These are phyloP conservation scores for Mesodorylaimus sp. DNA, from an alignment of 2,888 invertebrate species.

Conservation along the genomic window DNA sequence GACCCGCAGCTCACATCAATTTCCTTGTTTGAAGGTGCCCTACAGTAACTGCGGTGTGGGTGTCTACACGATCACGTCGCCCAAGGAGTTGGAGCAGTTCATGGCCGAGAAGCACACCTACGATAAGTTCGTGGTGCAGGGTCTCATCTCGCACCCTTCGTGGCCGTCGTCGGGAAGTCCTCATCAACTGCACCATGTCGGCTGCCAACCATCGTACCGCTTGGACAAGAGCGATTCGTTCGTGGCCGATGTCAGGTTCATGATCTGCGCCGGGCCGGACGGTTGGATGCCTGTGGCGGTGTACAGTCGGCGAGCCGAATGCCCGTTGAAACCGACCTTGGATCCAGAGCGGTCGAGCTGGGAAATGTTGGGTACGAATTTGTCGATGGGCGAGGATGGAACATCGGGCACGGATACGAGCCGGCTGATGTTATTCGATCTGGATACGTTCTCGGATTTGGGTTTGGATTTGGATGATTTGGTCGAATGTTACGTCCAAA, in stretches of 20 bases:
- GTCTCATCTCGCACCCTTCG: neutral
- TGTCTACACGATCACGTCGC: constrained; percentile 6
- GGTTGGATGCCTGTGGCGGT: constrained; percentile 1
- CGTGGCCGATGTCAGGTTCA: constrained; percentile 2
- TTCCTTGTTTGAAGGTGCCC: neutral
- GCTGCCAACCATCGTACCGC: neutral
- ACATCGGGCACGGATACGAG: constrained; percentile 18
- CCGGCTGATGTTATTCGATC: constrained; percentile 19
- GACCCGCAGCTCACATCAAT: no score
- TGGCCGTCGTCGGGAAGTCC: neutral
- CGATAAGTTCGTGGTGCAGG: constrained; percentile 5
- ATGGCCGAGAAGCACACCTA: constrained; percentile 1
- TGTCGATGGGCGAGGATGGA: neutral
- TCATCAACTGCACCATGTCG: neutral
- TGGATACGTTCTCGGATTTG: constrained; percentile 15
- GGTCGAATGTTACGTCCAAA: constrained; percentile 4
- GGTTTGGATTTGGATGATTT: constrained; percentile 5
- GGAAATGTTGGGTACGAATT: constrained; percentile 5
- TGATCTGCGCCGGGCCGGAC: neutral
- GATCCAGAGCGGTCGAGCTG: neutral
- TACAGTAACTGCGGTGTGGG: constrained; percentile 3
- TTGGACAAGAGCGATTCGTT: neutral
- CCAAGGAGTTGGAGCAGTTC: neutral
- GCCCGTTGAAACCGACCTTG: neutral
- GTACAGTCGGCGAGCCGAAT: constrained; percentile 1